Evolutionary conservation across 2,888 invertebrate species (phyloP).

Genomic region (Lasioglossum calceatum): DNA sequence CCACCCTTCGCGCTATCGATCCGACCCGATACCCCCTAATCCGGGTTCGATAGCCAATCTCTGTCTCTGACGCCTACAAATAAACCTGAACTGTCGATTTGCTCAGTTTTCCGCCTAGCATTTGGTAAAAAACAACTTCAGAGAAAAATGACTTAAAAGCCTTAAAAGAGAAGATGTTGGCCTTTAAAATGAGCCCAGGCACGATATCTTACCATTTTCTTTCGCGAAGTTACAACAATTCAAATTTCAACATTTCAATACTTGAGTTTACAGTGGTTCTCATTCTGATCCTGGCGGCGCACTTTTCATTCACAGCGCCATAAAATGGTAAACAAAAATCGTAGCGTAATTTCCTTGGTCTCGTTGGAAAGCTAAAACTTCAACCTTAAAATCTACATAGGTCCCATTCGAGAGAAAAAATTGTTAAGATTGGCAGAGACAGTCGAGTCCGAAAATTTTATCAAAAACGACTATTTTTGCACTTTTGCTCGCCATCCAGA

Average conservation of each 20-base stretch:
- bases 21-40: conserved; percentile 33
- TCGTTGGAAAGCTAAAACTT: too few relatives aligned
- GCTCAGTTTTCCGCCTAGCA: neutral
- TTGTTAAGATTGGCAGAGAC: too few relatives aligned
- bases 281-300: too few relatives aligned
- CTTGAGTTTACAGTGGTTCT: too few relatives aligned
- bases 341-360: too few relatives aligned
- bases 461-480: too few relatives aligned
- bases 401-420: too few relatives aligned
- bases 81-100: neutral
- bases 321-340: too few relatives aligned
- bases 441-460: too few relatives aligned
- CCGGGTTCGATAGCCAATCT: conserved; percentile 36
- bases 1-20: conserved; percentile 62
- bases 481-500: neutral
- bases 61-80: conserved; percentile 35
- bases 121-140: neutral
- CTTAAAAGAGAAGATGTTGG: neutral
- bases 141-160: neutral
- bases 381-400: too few relatives aligned
- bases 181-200: neutral
- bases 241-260: neutral
- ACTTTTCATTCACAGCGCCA: too few relatives aligned
- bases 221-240: neutral
- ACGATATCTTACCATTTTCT: neutral